Conservation (phyloP, 2,888 invertebrate species). For the Eristalinus aeneus region DNA sequence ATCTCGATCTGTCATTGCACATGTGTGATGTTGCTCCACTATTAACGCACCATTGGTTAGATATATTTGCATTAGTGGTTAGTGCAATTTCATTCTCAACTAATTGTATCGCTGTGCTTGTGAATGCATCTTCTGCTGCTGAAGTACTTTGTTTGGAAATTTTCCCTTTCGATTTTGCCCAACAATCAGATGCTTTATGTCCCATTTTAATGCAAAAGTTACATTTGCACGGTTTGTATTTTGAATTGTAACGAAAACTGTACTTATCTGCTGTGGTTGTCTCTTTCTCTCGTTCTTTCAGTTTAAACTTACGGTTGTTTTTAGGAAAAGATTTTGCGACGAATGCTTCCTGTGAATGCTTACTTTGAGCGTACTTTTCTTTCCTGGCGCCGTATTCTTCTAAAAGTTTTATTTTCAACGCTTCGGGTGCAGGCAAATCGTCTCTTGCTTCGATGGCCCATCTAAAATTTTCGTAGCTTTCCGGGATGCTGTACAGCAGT, state of each 20-base stretch:
- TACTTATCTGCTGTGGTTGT: neutral
- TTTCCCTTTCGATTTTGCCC: conserved; percentile 23
- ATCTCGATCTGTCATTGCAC: conserved; percentile 41
- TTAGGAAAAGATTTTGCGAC: neutral
- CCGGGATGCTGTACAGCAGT: too few species aligned
- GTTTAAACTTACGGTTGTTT: neutral
- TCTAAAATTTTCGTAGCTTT: too few species aligned
- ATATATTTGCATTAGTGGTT: neutral
- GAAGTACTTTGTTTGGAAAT: too few species aligned
- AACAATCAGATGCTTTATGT: conserved; percentile 35
- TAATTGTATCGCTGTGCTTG: too few species aligned
- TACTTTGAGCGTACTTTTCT: conserved; percentile 32
- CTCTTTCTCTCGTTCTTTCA: neutral
- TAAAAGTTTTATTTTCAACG: conserved; percentile 4
- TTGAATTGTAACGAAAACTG: neutral
- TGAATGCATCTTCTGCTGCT: too few species aligned
- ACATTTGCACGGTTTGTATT: conserved; percentile 15
- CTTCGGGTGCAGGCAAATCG: neutral
- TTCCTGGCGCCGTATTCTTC: conserved; percentile 66
- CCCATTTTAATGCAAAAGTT: conserved; percentile 30
- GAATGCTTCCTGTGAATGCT: conserved; percentile 13
- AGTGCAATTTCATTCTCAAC: conserved; percentile 4
- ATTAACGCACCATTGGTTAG: conserved; percentile 25
- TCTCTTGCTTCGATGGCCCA: too few species aligned
- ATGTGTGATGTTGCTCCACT: conserved; percentile 41